Evolutionary conservation across 2,797 vertebrate genomes (phyloP).

Genomic region (Cossypha polioptera): DNA sequence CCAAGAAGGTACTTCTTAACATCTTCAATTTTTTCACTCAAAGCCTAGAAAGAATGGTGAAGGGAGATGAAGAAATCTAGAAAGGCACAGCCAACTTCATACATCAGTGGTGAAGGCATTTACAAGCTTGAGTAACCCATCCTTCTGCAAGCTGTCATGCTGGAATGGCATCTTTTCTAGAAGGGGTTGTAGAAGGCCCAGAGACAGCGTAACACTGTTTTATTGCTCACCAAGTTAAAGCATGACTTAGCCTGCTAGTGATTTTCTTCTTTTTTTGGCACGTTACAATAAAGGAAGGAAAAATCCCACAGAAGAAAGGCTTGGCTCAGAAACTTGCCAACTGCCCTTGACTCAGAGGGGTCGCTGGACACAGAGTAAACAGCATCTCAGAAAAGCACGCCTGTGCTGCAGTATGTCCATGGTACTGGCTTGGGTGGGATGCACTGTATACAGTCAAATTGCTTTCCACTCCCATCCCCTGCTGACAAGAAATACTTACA

Average conservation of each 20-base stretch:
- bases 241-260: not conserved
- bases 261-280: not conserved
- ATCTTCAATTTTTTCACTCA: not conserved
- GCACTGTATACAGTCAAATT: not conserved
- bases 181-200: rapidly evolving
- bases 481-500: not conserved
- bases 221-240: not conserved
- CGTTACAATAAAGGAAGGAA: not conserved
- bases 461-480: not conserved
- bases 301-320: not conserved
- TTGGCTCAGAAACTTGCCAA: not conserved
- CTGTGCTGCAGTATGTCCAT: not conserved
- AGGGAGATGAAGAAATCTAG: not conserved
- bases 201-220: rapidly evolving
- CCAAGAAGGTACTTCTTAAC: not conserved
- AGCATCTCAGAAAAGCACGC: not conserved
- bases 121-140: not conserved
- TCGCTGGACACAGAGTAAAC: not conserved
- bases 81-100: not conserved
- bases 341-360: not conserved
- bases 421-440: not conserved
- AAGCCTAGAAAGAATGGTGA: not conserved
- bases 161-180: not conserved
- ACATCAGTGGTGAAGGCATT: not conserved
- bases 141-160: not conserved